Evolutionary conservation across 2,888 invertebrate species (phyloP).

Genomic region (Encarsia formosa): DNA sequence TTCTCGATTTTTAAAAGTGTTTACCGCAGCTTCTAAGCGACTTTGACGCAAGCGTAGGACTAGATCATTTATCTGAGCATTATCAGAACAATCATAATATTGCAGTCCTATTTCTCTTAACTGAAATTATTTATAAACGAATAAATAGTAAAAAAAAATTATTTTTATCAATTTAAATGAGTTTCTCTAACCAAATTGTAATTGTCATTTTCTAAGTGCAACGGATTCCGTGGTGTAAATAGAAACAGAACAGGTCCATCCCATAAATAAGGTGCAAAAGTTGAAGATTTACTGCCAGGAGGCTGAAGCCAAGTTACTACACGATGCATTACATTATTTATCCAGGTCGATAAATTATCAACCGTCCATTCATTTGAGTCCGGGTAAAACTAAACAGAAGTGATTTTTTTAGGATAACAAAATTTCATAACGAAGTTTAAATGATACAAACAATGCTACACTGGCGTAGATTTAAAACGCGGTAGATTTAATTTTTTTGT

Average conservation of each 20-base stretch:
- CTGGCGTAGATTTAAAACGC: no score
- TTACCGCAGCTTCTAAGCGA: conserved; percentile 30
- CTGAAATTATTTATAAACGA: conserved; percentile 51
- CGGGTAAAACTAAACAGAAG: conserved; percentile 55
- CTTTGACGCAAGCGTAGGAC: conserved; percentile 51
- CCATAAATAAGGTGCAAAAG: conserved; percentile 64
- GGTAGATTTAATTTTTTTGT: no score
- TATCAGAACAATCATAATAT: conserved; percentile 66
- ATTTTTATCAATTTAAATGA: neutral
- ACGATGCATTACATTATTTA: conserved; percentile 59
- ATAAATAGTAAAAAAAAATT: neutral
- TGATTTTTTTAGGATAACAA: no score
- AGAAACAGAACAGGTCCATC: conserved; percentile 70
- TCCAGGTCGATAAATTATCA: conserved; percentile 59
- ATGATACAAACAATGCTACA: neutral
- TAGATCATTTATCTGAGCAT: conserved; percentile 52
- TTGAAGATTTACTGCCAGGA: conserved; percentile 66
- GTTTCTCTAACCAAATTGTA: conserved; percentile 63
- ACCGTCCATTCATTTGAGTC: conserved; percentile 52
- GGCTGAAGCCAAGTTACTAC: conserved; percentile 68
- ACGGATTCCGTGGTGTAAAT: conserved; percentile 75
- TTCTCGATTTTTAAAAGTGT: conserved; percentile 14
- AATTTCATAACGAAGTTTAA: no score
- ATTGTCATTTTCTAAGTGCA: conserved; percentile 62
- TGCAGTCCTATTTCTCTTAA: conserved; percentile 69